Evolutionary conservation across 2,888 invertebrate genomes (phyloP), one percentile per base, ranked within the genome.

Genomic region (Laothoe populi): DNA sequence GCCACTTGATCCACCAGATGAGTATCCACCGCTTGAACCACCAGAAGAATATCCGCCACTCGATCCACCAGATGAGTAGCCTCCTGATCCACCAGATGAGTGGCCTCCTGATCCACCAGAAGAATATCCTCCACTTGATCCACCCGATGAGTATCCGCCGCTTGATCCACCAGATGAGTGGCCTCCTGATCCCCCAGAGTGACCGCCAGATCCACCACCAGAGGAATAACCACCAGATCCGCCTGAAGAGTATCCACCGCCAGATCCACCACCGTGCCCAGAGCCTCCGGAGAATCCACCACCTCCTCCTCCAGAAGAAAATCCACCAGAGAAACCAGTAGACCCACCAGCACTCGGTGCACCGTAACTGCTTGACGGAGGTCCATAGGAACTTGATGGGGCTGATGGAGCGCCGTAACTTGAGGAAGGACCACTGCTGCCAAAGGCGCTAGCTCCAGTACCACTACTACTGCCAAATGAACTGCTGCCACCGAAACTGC

Each of bases 381-480:
- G 77, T 1, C 75, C 76, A 42, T 90, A 87, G 10, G 92, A 87
- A 62, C 88, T 89, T 1, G 90, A 91, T 1, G 88, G 86, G 1
- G 82, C 70, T n/a, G 77, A 70, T 0, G 84, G 80, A 0, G 94
- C 92, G 44, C 94, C 88, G 65, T 94, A 95, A 26, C 74, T 74
- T 4, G 76, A 74, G 35, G 76, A 74, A 13, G 74, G 84, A 2
- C 81, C 83, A 21, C 91, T 90, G 61, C 79, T 67, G 0, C 80
- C 73, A 35, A 85, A 79, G 13, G 86, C 79, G 26, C 79, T 64
- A 26, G 67, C 60, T 8, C 68, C 64, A 19, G 76, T 72, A 31
- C 64, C 60, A 26, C 75, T 71, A 42, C 71, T 59, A 7, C 76
- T 60, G 21, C 78, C 68, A 58, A 84, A 84, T 7, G 75, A 77